phyloP scores from a whole-genome alignment of 2,113 vertebrate species.

The Regulus satrapa region DNA sequence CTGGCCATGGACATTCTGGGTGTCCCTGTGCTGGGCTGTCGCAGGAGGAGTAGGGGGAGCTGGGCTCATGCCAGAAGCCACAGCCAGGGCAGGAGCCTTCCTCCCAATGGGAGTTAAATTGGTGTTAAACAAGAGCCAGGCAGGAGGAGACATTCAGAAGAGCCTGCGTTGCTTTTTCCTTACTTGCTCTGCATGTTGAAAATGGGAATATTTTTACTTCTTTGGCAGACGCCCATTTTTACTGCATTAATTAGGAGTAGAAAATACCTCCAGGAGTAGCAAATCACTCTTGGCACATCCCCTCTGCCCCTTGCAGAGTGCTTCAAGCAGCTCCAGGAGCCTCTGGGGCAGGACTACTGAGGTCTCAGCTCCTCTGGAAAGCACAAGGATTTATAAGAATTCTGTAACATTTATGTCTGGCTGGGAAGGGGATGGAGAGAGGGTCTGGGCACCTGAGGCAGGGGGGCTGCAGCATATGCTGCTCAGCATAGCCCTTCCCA shows the following conservation, averaged over 20 bases:
- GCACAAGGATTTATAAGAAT: not conserved
- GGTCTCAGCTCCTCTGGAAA: not conserved
- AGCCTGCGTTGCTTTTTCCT: not conserved
- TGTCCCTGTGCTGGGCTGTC: not conserved
- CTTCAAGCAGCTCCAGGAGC: not conserved
- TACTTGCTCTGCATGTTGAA: not conserved
- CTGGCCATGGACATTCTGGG: not conserved
- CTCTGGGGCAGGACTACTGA: not conserved
- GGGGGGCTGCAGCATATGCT: not conserved
- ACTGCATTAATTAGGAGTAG: not conserved
- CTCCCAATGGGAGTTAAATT: rapidly evolving
- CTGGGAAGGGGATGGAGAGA: not conserved
- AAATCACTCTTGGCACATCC: not conserved
- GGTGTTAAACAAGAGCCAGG: not conserved
- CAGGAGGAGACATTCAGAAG: not conserved
- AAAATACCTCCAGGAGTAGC: not conserved
- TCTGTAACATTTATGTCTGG: rapidly evolving
- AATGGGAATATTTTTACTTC: not conserved
- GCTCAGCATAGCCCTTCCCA: not conserved
- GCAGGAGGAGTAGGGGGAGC: not conserved
- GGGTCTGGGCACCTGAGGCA: not conserved
- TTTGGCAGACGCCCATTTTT: not conserved
- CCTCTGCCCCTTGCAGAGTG: not conserved
- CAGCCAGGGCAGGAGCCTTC: not conserved
- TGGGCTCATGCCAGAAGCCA: not conserved